Conservation (phyloP, 2,113 vertebrate genomes). For the Miniopterus natalensis region DNA sequence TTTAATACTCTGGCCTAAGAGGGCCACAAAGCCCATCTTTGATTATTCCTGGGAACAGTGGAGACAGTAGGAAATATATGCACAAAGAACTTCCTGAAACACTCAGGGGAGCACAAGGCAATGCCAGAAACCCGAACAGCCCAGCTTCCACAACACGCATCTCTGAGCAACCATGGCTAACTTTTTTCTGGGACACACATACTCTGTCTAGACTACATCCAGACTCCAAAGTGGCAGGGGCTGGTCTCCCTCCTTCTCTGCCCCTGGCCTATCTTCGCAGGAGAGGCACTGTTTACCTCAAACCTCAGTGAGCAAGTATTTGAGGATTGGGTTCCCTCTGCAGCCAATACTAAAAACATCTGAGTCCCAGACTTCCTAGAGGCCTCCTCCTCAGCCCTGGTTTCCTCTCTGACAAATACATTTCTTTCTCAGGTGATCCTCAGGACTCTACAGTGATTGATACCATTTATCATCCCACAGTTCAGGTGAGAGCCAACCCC, state of each 20-base stretch:
- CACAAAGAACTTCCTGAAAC: conserved; percentile 10
- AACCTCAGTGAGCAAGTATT: not conserved
- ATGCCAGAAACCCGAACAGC: conserved; percentile 3
- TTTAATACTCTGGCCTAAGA: conserved; percentile 18
- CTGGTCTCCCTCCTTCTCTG: not conserved
- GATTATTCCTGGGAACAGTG: not conserved
- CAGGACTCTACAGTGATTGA: conserved; percentile 1
- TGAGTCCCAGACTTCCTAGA: not conserved
- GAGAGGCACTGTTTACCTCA: not conserved
- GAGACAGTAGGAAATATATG: not conserved
- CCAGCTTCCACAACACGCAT: not conserved
- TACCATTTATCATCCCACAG: not conserved
- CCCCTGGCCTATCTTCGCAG: not conserved
- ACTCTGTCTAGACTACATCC: not conserved
- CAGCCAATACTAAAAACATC: not conserved
- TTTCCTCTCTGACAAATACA: conserved; percentile 30
- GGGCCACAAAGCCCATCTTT: not conserved
- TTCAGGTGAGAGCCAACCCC: not conserved
- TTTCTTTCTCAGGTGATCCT: conserved; percentile 39
- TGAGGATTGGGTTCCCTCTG: not conserved
- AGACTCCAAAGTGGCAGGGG: not conserved
- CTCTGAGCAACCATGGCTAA: not conserved
- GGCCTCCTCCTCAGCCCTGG: not conserved
- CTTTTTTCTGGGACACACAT: not conserved
- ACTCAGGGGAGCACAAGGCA: not conserved